Evolutionary conservation across 2,797 vertebrate genomes (phyloP), one percentile per base, ranked within the genome.

Genomic region (Macroramphosus scolopax): DNA sequence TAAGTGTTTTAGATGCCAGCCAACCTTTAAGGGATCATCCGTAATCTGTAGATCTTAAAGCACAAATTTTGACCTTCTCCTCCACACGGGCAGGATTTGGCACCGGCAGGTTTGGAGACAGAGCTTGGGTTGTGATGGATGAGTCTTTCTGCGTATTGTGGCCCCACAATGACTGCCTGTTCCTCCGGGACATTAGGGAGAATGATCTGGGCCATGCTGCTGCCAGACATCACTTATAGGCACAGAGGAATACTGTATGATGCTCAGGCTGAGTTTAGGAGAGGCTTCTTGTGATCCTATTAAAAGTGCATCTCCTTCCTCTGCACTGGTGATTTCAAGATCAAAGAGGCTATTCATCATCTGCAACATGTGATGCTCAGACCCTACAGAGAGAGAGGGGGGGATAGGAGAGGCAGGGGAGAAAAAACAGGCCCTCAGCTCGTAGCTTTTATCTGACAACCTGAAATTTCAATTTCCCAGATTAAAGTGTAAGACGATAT

Each of bases 261-360:
- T 57, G 47, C 61, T 45, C 29, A 8, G 64, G 36, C 57, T 26
- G 52, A 67, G 53, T 67, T 77, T 62, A 41, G 63, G 63, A 76
- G 58, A 45, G 70, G 48, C 59, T 33, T 57, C 32, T 22, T 55
- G 62, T 61, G 64, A 71, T 57, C 53, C 66, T 53, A 63, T 78
- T 75, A 77, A 77, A 72, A 74, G 67, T 66, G 61, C 44, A 52
- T 74, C 64, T 61, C 49, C 41, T 35, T 69, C 43, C 47, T 57
- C 59, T 41, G 46, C 67, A 0, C 60, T 45, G 67, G 50, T 45
- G 68, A 55, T 74, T 70, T 65, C 15, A 32, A 41, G 55, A 81
- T 82, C 73, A 81, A 78, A 82, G 66, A 67, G 49, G 62, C 75
- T 49, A 69, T 76, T 85, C 63, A 77, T 83, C 72, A 68, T 69